A percentile compares a stretch with the other conserved stretches of the same genome.
These are phyloP conservation scores for Chiloscyllium punctatum DNA, from an alignment of 2,797 vertebrate species.

Conservation along the genomic window DNA sequence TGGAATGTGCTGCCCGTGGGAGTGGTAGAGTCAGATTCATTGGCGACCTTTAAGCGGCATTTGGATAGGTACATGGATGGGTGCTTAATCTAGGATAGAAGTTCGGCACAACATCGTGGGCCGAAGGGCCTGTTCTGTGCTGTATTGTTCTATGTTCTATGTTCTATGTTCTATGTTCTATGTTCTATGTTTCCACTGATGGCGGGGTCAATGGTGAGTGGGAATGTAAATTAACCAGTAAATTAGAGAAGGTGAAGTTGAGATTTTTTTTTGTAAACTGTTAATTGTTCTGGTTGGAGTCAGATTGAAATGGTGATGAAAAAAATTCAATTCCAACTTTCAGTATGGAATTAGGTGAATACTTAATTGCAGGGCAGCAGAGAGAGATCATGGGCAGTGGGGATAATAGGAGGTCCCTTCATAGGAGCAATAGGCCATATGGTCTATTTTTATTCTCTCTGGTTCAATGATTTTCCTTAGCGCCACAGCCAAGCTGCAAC, in stretches of 20 bases:
- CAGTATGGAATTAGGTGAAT: background rate
- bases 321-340: background rate
- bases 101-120: too few relatives aligned
- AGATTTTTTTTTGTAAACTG: background rate
- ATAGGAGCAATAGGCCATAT: background rate
- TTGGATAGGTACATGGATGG: too few relatives aligned
- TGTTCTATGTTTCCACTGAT: background rate
- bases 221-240: background rate
- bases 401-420: background rate
- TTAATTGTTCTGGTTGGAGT: background rate
- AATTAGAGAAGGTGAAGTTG: background rate
- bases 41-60: too few relatives aligned
- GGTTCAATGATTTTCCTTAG: background rate
- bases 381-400: background rate
- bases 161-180: too few relatives aligned
- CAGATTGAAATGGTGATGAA: background rate
- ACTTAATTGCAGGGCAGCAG: background rate
- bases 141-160: too few relatives aligned
- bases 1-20: too few relatives aligned
- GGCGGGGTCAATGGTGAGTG: background rate
- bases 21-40: too few relatives aligned
- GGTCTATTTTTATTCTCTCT: background rate
- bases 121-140: too few relatives aligned
- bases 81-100: too few relatives aligned
- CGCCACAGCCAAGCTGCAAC: background rate